Percentiles rank a stretch among this genome's conserved stretches.
Conservation (phyloP, 2,888 invertebrate species). For the Nomada fucata region DNA sequence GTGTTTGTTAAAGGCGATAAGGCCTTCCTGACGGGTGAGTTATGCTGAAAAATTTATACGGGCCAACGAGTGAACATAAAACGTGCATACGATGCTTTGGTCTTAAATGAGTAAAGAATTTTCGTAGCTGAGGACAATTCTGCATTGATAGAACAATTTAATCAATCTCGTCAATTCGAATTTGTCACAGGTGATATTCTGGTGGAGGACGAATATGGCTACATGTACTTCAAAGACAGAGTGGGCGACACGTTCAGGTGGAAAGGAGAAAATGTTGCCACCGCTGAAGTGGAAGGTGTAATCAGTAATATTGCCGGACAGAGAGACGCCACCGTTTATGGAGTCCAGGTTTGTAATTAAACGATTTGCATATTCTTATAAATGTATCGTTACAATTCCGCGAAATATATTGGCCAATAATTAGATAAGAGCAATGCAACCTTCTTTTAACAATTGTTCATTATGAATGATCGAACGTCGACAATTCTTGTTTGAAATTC, state of each 20-base stretch:
- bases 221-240: conserved; percentile 88
- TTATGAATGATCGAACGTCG: neutral
- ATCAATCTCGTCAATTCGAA: conserved; percentile 14
- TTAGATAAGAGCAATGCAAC: neutral
- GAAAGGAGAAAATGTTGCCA: conserved; percentile 90
- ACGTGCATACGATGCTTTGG: neutral
- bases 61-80: neutral
- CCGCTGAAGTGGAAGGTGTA: conserved; percentile 88
- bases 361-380: neutral
- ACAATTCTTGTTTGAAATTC: neutral
- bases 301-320: conserved; percentile 87
- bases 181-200: conserved; percentile 85
- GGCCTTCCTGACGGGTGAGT: conserved; percentile 87
- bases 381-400: neutral
- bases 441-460: no score
- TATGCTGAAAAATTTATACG: neutral
- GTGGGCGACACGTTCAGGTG: conserved; percentile 88
- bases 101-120: neutral
- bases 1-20: conserved; percentile 88
- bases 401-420: neutral
- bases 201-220: conserved; percentile 87
- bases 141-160: neutral
- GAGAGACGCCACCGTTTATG: conserved; percentile 96
- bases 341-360: conserved; percentile 90
- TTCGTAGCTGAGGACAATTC: neutral